A percentile compares a stretch with the other conserved stretches of the same genome.
phyloP scores from a whole-genome alignment of 2,888 invertebrate species.

The Ochlodes sylvanus region DNA sequence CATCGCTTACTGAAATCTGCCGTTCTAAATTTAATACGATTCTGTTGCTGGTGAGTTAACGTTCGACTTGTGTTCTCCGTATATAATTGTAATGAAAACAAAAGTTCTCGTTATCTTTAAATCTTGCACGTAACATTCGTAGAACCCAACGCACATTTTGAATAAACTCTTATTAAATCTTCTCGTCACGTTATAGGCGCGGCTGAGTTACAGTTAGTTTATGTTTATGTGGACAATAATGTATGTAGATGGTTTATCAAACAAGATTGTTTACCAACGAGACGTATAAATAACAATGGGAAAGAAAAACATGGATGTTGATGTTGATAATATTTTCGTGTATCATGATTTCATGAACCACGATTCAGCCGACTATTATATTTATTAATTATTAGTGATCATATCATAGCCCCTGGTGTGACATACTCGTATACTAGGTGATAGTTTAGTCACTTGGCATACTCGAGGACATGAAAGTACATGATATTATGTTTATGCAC shows the following conservation, averaged over 20 bases:
- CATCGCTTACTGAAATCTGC: conserved; percentile 27
- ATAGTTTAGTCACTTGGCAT: too few relatives aligned
- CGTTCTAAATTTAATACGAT: conserved; percentile 27
- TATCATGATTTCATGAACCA: conserved; percentile 12
- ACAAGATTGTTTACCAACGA: conserved; percentile 32
- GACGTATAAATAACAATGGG: conserved; percentile 28
- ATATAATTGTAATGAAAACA: conserved; percentile 36
- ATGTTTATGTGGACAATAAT: conserved; percentile 50
- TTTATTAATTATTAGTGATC: conserved; percentile 14
- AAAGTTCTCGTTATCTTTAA: conserved; percentile 36
- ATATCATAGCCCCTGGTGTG: conserved; percentile 7
- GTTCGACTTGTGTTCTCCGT: conserved; percentile 6
- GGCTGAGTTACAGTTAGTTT: conserved; percentile 35
- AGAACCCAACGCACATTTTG: conserved; percentile 34
- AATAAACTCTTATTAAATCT: conserved; percentile 37
- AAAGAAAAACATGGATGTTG: conserved; percentile 23
- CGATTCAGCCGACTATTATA: conserved; percentile 4
- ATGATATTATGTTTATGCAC: too few relatives aligned
- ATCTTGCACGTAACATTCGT: conserved; percentile 35
- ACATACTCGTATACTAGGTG: too few relatives aligned
- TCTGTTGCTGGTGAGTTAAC: conserved; percentile 4
- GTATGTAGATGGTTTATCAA: conserved; percentile 50
- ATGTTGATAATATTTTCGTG: conserved; percentile 8
- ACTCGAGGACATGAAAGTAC: too few relatives aligned
- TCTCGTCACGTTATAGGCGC: conserved; percentile 36